Evolutionary conservation across 1,140 invertebrate genomes (phyloP).

Genomic region (Anthonomus grandis): DNA sequence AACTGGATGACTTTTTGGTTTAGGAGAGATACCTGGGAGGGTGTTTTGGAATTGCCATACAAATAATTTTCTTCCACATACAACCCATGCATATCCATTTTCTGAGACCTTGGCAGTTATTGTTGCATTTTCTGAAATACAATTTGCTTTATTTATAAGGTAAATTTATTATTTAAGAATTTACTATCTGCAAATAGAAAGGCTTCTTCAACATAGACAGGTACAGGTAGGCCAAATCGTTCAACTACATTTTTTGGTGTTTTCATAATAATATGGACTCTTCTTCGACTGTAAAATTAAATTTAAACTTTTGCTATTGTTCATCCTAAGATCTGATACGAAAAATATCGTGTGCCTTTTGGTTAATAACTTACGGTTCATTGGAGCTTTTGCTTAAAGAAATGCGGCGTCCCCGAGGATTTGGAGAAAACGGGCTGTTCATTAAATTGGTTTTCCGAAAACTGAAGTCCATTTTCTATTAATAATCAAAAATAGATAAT

Average conservation of each 20-base stretch:
- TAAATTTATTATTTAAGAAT: constrained; percentile 35
- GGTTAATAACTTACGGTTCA: constrained; percentile 15
- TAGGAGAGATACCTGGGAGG: constrained; percentile 42
- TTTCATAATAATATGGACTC: constrained; percentile 66
- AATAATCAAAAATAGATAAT: too few relatives aligned
- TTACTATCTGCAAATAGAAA: constrained; percentile 76
- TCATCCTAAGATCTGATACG: not conserved
- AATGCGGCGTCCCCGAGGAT: constrained; percentile 50
- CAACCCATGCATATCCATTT: constrained; percentile 70
- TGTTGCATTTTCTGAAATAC: constrained; percentile 51
- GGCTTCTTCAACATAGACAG: constrained; percentile 84
- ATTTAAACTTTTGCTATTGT: constrained; percentile 47
- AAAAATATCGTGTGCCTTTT: constrained; percentile 15
- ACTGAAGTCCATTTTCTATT: too few relatives aligned
- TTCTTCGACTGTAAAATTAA: constrained; percentile 57
- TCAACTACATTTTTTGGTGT: constrained; percentile 67
- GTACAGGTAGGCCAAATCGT: constrained; percentile 73
- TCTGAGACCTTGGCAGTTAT: constrained; percentile 54
- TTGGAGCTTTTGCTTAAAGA: constrained; percentile 32
- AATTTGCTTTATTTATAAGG: constrained; percentile 21
- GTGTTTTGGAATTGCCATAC: constrained; percentile 78
- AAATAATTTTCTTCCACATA: constrained; percentile 78
- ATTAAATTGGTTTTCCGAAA: too few relatives aligned
- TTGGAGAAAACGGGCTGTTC: constrained; percentile 54
- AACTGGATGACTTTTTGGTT: constrained; percentile 45